Evolutionary conservation across 1,140 invertebrate species (phyloP).

Genomic region (Drosophila orosa): DNA sequence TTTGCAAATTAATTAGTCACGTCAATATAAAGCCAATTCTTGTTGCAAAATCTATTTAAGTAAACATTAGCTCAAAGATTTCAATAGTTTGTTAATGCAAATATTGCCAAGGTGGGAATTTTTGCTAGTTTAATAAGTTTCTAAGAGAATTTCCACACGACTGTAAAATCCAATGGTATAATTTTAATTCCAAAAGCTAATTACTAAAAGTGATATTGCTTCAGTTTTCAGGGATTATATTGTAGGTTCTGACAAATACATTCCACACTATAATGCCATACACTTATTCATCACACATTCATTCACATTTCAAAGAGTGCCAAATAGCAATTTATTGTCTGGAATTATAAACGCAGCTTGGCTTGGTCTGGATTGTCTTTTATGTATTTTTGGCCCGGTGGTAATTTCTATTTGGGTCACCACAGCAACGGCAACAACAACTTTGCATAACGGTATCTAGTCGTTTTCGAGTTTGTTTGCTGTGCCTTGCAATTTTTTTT

Average conservation of each 20-base stretch:
- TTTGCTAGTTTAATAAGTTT: not conserved
- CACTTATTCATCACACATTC: not conserved
- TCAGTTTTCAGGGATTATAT: not conserved
- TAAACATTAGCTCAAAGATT: not conserved
- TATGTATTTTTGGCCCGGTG: constrained; percentile 41
- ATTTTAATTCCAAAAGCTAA: not conserved
- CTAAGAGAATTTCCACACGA: not conserved
- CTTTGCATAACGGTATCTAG: constrained; percentile 72
- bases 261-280: not conserved
- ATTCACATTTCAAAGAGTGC: not conserved
- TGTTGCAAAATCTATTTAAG: not conserved
- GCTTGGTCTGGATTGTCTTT: constrained; percentile 41
- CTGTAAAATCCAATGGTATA: not conserved
- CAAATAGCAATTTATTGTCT: constrained; percentile 19
- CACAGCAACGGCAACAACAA: constrained; percentile 54
- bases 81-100: not conserved
- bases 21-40: not conserved
- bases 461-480: constrained; percentile 35
- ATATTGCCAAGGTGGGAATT: constrained; percentile 2
- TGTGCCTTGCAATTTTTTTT: constrained; percentile 10
- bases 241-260: not conserved
- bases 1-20: not conserved
- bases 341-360: constrained; percentile 59
- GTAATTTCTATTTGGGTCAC: constrained; percentile 72
- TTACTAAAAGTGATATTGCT: too few species aligned